A percentile compares a stretch with the other conserved stretches of the same genome.
phyloP scores from a whole-genome alignment of 2,888 invertebrate genomes.

The Cabera pusaria region DNA sequence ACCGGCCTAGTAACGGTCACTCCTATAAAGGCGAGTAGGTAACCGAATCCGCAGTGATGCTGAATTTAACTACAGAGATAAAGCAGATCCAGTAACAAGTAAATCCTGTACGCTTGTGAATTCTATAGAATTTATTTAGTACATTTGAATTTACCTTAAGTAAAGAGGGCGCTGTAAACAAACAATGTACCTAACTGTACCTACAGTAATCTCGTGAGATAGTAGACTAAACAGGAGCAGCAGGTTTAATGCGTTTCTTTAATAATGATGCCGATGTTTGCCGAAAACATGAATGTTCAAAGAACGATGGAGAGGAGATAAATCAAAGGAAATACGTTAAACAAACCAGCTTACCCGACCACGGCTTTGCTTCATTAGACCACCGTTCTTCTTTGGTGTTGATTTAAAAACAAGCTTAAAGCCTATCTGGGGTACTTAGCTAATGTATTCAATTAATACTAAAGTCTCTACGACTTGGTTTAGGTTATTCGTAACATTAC shows the following conservation, averaged over 20 bases:
- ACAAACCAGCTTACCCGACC: too few species aligned
- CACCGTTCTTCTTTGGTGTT: too few species aligned
- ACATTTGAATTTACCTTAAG: slow-evolving; percentile 24
- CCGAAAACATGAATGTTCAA: slow-evolving; percentile 21
- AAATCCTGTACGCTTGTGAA: slow-evolving; percentile 14
- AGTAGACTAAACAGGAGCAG: slow-evolving; percentile 68
- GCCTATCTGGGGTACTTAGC: too few species aligned
- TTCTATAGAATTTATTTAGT: slow-evolving; percentile 20
- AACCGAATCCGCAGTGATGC: slow-evolving; percentile 33
- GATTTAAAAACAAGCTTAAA: too few species aligned
- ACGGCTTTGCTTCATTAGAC: too few species aligned
- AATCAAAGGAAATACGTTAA: slow-evolving; percentile 14
- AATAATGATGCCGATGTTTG: slow-evolving; percentile 25
- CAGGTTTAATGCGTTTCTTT: slow-evolving; percentile 55
- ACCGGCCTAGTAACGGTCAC: slow-evolving; percentile 64
- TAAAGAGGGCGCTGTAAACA: slow-evolving; percentile 56
- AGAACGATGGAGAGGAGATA: slow-evolving; percentile 12
- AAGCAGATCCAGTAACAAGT: slow-evolving; percentile 24
- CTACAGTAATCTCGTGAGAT: slow-evolving; percentile 57
- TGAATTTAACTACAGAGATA: slow-evolving; percentile 27
- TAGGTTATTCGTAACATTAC: too few species aligned
- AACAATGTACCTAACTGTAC: slow-evolving; percentile 50
- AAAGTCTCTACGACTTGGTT: too few species aligned
- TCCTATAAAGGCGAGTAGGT: slow-evolving; percentile 23
- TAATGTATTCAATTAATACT: too few species aligned